These are phyloP conservation scores for Nothobranchius kuhntae DNA, from an alignment of 2,113 vertebrate genomes.

Conservation along the genomic window DNA sequence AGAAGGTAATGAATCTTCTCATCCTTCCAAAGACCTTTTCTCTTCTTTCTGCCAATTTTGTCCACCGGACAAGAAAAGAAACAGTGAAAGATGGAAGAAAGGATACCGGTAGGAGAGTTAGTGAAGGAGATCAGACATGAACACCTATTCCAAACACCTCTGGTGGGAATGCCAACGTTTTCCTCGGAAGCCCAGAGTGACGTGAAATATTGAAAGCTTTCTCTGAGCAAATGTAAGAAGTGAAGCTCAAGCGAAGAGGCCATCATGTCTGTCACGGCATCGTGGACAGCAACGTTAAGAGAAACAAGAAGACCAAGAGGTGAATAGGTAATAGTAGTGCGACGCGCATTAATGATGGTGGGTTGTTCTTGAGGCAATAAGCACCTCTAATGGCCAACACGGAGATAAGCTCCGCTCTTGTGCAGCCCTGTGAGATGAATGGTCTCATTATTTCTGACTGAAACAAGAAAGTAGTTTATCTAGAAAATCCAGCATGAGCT, in stretches of 20 bases:
- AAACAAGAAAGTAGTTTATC: constrained; percentile 53
- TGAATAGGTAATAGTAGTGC: constrained; percentile 21
- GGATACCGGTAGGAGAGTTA: neutral
- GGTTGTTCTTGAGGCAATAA: constrained; percentile 50
- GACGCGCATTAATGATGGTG: constrained; percentile 63
- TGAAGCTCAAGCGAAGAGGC: constrained; percentile 2
- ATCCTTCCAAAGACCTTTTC: constrained; percentile 16
- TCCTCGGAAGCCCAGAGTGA: constrained; percentile 6
- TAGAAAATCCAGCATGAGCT: constrained; percentile 23
- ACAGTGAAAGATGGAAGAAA: neutral
- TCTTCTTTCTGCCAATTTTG: constrained; percentile 20
- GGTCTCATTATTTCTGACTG: constrained; percentile 67
- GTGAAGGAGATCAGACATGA: constrained; percentile 32
- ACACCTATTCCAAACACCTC: neutral
- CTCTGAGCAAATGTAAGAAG: constrained; percentile 5
- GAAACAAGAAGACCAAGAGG: constrained; percentile 11
- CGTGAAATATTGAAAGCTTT: constrained; percentile 25
- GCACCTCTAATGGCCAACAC: constrained; percentile 57
- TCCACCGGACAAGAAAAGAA: neutral
- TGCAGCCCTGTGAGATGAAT: constrained; percentile 65
- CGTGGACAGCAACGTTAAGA: neutral
- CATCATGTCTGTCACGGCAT: neutral
- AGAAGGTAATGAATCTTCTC: constrained; percentile 46
- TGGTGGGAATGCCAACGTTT: neutral
- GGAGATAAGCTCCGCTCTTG: constrained; percentile 62